Conservation (phyloP, 2,797 vertebrate species). For the Loris lydekkerianus region DNA sequence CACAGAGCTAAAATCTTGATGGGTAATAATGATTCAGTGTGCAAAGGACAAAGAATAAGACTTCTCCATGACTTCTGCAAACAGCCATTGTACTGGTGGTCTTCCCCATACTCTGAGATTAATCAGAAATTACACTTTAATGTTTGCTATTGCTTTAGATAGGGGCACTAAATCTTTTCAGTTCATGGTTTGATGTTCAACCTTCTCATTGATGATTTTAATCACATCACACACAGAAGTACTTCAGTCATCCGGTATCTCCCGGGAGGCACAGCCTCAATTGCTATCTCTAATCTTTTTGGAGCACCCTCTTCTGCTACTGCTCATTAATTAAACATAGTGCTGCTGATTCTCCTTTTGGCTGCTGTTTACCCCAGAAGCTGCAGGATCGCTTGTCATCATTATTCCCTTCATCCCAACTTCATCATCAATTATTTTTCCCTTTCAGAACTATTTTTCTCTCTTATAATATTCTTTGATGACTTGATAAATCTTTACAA, state of each 20-base stretch:
- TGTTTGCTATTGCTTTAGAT: constrained; percentile 38
- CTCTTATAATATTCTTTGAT: constrained; percentile 71
- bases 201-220: constrained; percentile 79
- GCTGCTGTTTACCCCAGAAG: constrained; percentile 37
- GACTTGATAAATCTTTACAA: constrained; percentile 75
- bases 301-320: constrained; percentile 71
- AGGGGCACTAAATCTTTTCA: constrained; percentile 66
- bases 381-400: constrained; percentile 30
- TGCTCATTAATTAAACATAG: constrained; percentile 78
- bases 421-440: constrained; percentile 65
- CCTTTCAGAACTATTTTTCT: constrained; percentile 68
- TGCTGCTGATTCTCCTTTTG: constrained; percentile 43
- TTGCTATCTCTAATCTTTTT: constrained; percentile 79
- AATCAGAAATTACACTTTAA: constrained; percentile 56
- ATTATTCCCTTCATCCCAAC: constrained; percentile 44
- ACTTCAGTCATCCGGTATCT: constrained; percentile 75
- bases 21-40: not conserved
- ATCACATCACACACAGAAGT: constrained; percentile 79
- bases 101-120: not conserved
- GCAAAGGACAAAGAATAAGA: not conserved
- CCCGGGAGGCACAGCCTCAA: constrained; percentile 74
- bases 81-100: not conserved
- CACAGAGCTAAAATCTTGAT: not conserved
- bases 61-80: not conserved
- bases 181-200: constrained; percentile 66